Evolutionary conservation across 2,888 invertebrate genomes (phyloP), one percentile per base, ranked within the genome.

Genomic region (Gandaritis pyraliata): DNA sequence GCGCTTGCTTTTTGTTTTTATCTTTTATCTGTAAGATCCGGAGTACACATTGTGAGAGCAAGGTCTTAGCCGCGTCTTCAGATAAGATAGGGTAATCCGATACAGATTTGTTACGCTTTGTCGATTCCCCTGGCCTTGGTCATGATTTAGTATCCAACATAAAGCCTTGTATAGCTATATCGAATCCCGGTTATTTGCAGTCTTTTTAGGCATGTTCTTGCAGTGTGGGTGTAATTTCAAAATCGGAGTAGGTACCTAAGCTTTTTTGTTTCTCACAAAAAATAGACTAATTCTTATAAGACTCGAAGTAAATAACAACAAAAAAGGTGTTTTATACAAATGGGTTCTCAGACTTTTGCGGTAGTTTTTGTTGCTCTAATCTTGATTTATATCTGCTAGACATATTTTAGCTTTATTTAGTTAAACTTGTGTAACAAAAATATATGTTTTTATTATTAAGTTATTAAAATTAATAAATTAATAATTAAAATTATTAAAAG

Each of bases 71-170:
- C 13, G 36, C 65, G 47, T 69, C 69, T 64, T 63, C 55, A 52
- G 70, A 69, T 71, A 67, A 69, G 61, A 62, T 56, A 65, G 56
- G 57, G 59, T 59, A 54, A 72, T 63, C 66, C 58, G 69, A 70
- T 66, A 65, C 71, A 57, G 61, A 71, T 70, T 70, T 66, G 69
- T 70, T 61, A 70, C 68, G 67, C 56, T 68, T 65, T 57, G 66
- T 64, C 61, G 58, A 64, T 55, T 57, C 46, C 54, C 12, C 61
- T 56, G 66, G 61, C 73, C 72, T 73, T 72, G 72, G 63, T 68
- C 66, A 59, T 69, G 69, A 66, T 70, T 70, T 68, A 66, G 41
- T 64, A 39, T 43, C 47, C 51, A 55, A 55, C 46, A 54, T 54
- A 49, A 45, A 59, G 15, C 33, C 58, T 50, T 54, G 1, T 33